Evolutionary conservation across 2,113 vertebrate species (phyloP).

Genomic region (Pachypanchax playfairii): DNA sequence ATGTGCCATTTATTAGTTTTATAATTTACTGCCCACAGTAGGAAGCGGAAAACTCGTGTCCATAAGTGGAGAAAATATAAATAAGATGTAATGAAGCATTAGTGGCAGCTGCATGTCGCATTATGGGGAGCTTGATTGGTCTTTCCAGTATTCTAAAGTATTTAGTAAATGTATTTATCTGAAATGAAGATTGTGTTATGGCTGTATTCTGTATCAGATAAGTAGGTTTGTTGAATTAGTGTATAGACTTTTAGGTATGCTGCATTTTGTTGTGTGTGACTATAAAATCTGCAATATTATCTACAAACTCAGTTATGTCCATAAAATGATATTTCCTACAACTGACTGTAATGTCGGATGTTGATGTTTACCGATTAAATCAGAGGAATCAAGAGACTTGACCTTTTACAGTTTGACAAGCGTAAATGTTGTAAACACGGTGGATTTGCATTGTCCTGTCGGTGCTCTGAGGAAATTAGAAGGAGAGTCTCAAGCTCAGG

Average conservation of each 20-base stretch:
- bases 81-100: neutral
- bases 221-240: neutral
- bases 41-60: conserved; percentile 4
- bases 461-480: conserved; percentile 39
- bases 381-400: conserved; percentile 59
- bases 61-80: conserved; percentile 4
- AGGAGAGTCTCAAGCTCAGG: conserved; percentile 9
- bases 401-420: conserved; percentile 73
- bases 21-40: neutral
- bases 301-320: neutral
- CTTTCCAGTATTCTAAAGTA: neutral
- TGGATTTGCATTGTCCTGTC: conserved; percentile 59
- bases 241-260: neutral
- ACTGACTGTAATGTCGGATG: conserved; percentile 28
- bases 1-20: neutral
- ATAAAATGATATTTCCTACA: neutral
- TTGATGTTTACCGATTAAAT: conserved; percentile 72
- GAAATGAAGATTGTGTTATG: neutral
- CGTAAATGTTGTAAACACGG: conserved; percentile 68
- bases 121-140: neutral
- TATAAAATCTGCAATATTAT: neutral
- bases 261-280: neutral
- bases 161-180: neutral
- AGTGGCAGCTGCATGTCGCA: neutral
- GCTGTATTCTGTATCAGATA: too few relatives aligned